Conservation (phyloP, 2,888 invertebrate genomes). For the Resseliella maxima region DNA sequence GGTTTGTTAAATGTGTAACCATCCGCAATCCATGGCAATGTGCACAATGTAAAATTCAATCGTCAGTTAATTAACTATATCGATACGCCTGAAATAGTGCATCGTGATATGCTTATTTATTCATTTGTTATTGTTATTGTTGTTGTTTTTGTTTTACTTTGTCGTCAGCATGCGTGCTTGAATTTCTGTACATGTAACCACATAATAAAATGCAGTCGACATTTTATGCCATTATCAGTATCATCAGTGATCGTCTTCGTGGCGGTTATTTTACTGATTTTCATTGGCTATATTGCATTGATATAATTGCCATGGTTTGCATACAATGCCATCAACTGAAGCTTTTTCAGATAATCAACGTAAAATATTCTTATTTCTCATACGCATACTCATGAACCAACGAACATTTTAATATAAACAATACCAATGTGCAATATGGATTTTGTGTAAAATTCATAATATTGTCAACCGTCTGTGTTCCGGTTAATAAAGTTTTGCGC, state of each 20-base stretch:
- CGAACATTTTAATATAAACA: background rate
- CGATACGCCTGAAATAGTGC: background rate
- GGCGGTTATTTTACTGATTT: background rate
- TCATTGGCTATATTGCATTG: background rate
- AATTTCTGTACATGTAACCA: background rate
- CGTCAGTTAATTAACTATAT: conserved; percentile 25
- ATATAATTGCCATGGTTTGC: background rate
- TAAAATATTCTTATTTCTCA: conserved; percentile 29
- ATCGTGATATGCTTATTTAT: background rate
- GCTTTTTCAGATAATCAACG: conserved; percentile 25
- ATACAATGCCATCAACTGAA: background rate
- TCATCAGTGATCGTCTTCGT: background rate
- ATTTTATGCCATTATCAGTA: background rate
- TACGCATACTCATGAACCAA: background rate
- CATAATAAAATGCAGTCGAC: background rate
- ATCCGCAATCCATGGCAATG: background rate
- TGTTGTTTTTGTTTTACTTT: background rate
- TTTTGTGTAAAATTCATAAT: background rate
- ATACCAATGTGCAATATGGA: background rate
- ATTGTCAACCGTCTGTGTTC: background rate
- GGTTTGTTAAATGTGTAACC: background rate
- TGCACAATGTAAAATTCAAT: background rate
- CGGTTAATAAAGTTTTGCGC: background rate
- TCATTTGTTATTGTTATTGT: background rate
- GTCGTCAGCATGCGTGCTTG: background rate